Evolutionary conservation across 2,797 vertebrate species (phyloP).

Genomic region (Acrossocheilus fasciatus): DNA sequence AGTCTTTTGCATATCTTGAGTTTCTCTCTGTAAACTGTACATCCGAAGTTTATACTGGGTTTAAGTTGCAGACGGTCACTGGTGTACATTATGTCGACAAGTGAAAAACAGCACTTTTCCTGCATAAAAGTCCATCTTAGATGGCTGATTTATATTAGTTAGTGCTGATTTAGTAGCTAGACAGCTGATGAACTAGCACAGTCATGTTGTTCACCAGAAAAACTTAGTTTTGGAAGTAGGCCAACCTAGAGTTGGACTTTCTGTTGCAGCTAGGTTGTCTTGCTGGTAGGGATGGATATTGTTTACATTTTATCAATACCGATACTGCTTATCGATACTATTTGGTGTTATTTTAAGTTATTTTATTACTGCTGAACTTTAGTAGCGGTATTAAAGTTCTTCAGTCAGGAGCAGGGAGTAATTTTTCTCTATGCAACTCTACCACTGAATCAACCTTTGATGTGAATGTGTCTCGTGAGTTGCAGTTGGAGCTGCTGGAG

Average conservation of each 20-base stretch:
- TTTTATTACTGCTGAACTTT: no score
- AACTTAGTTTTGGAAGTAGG: no score
- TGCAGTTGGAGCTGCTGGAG: no score
- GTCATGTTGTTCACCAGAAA: background rate
- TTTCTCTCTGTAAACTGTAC: constrained; percentile 25
- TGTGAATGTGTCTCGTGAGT: no score
- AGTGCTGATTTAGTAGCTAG: background rate
- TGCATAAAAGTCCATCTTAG: background rate
- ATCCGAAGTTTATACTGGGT: constrained; percentile 14
- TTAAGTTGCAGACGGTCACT: background rate
- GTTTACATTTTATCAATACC: no score
- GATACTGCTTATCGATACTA: no score
- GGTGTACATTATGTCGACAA: background rate
- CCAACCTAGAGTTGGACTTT: background rate
- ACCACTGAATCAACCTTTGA: no score
- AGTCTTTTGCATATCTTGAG: constrained; percentile 10
- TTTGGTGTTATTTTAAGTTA: no score
- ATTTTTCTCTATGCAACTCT: no score
- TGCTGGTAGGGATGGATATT: background rate
- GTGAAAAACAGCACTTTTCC: constrained; percentile 26
- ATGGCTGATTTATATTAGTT: background rate
- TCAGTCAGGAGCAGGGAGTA: no score
- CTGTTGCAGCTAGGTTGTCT: background rate
- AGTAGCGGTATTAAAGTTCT: no score
- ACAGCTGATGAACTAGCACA: background rate